Conservation (phyloP, 2,888 invertebrate species). For the Ophion ventricosus region DNA sequence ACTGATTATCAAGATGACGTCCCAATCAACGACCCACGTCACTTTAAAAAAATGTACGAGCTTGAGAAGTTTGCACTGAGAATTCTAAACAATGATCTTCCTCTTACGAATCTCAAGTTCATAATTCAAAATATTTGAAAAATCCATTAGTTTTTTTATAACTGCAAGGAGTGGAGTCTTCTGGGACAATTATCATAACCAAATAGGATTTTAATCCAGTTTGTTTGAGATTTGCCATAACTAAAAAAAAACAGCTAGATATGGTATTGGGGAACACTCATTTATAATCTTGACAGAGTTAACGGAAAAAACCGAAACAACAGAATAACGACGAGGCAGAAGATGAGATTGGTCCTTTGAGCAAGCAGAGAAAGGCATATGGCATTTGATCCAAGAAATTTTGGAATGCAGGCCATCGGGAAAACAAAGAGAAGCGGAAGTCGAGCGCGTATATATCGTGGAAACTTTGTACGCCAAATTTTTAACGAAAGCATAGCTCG, state of each 20-base stretch:
- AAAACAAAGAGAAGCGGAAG: slow-evolving; percentile 61
- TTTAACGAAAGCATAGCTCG: slow-evolving; percentile 57
- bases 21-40: no score
- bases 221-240: no score
- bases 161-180: no score
- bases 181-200: no score
- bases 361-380: slow-evolving; percentile 60
- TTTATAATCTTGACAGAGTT: slow-evolving; percentile 48
- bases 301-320: slow-evolving; percentile 1
- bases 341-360: slow-evolving; percentile 59
- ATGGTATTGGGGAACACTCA: not conserved
- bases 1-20: no score
- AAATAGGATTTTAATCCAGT: no score
- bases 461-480: slow-evolving; percentile 61
- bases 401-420: slow-evolving; percentile 35
- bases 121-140: no score
- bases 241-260: not conserved
- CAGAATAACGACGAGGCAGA: slow-evolving; percentile 38
- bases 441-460: slow-evolving; percentile 49
- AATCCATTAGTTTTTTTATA: no score
- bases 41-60: no score
- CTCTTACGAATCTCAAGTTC: no score
- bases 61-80: no score
- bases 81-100: no score
- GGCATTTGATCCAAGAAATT: slow-evolving; percentile 34